Percentiles rank a stretch among this genome's conserved stretches.
These are phyloP conservation scores for Anas bahamensis DNA, from an alignment of 2,797 vertebrate species.

Conservation along the genomic window DNA sequence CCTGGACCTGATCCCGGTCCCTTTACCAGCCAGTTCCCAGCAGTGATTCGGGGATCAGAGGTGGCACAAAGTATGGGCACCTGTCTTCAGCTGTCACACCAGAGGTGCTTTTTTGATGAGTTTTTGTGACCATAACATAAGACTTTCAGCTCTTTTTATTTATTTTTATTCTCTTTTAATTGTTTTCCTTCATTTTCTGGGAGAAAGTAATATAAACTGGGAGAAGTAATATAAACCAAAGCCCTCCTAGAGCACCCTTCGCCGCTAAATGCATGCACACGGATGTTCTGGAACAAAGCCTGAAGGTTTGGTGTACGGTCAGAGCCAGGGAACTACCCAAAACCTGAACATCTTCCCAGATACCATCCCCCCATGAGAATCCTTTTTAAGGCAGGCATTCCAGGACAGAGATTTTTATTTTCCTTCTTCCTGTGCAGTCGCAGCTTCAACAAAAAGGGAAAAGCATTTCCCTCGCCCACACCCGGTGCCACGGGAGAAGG, in stretches of 20 bases:
- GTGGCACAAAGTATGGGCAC: not conserved
- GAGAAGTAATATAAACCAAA: not conserved
- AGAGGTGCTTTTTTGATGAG: not conserved
- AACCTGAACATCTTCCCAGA: not conserved
- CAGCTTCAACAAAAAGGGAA: not conserved
- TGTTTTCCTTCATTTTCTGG: not conserved
- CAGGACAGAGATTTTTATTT: not conserved
- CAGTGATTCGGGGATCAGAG: not conserved
- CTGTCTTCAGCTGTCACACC: not conserved
- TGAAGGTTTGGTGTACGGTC: not conserved
- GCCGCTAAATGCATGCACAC: not conserved
- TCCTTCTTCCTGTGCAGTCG: not conserved
- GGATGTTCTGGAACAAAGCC: not conserved
- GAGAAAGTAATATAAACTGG: not conserved
- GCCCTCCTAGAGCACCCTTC: not conserved
- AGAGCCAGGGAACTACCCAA: not conserved
- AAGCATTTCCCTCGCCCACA: not conserved
- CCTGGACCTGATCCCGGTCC: not conserved
- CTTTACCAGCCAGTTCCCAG: not conserved
- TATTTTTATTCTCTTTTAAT: not conserved
- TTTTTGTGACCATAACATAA: not conserved
- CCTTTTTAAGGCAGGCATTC: not conserved
- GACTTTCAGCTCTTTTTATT: slow-evolving; percentile 24
- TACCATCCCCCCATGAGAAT: not conserved
- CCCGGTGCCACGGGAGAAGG: not conserved